Percentiles rank a stretch among this genome's conserved stretches.
phyloP scores from a whole-genome alignment of 37 sponge, comb jelly and placozoan genomes.

The Axinella damicornis region DNA sequence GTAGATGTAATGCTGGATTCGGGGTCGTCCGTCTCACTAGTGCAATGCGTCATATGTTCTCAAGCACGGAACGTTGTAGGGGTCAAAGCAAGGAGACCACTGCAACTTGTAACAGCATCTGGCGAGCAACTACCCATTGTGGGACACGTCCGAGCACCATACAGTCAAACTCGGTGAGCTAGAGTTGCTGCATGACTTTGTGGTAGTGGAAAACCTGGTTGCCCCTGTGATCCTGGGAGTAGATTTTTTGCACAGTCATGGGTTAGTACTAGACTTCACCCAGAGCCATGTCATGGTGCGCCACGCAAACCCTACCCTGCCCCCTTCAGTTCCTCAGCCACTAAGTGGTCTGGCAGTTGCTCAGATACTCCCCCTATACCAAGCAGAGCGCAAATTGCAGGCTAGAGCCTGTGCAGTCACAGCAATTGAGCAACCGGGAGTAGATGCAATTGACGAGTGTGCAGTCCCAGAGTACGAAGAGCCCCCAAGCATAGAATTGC shows the following conservation, averaged over 20 bases:
- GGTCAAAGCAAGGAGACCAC: neutral
- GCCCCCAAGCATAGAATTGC: conserved; percentile 8
- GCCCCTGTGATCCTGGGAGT: conserved; percentile 59
- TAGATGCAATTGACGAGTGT: conserved; percentile 52
- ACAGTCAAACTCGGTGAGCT: conserved; percentile 32
- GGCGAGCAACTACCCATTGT: conserved; percentile 37
- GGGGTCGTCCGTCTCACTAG: conserved; percentile 45
- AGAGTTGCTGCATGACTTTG: conserved; percentile 34
- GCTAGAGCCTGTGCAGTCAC: conserved; percentile 17
- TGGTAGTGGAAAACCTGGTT: conserved; percentile 55
- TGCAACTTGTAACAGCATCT: conserved; percentile 32
- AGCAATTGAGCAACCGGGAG: neutral
- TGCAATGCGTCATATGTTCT: neutral
- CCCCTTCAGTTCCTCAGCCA: no score
- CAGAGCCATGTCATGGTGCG: no score
- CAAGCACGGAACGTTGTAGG: no score
- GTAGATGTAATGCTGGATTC: conserved; percentile 59
- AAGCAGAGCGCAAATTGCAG: neutral
- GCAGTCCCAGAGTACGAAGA: conserved; percentile 13
- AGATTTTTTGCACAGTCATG: conserved; percentile 24
- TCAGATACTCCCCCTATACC: neutral
- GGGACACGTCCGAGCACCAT: neutral
- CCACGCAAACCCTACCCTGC: no score
- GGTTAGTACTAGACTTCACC: no score
- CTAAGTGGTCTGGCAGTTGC: no score